These are phyloP conservation scores for Leptinotarsa tumamoca DNA, from an alignment of 2,888 invertebrate genomes.

Conservation along the genomic window DNA sequence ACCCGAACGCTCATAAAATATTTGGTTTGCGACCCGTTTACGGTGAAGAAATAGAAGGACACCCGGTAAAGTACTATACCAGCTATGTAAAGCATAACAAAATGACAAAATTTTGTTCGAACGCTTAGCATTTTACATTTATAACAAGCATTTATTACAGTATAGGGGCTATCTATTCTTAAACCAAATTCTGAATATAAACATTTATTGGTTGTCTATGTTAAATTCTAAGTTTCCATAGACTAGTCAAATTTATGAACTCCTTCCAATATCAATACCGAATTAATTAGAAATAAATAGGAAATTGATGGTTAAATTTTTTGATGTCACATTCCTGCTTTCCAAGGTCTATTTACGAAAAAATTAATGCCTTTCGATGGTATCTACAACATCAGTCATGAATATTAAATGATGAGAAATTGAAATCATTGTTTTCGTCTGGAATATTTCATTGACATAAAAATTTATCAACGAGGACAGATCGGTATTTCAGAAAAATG, in stretches of 20 bases:
- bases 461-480: constrained; percentile 14
- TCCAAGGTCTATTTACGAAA: constrained; percentile 8
- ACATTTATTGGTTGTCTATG: background rate
- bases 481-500: constrained; percentile 1
- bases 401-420: constrained; percentile 18
- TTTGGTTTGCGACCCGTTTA: no score
- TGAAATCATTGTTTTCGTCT: constrained; percentile 11
- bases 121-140: no score
- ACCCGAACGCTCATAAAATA: no score
- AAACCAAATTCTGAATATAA: background rate
- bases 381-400: constrained; percentile 15
- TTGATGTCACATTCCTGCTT: constrained; percentile 13
- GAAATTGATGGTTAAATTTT: background rate
- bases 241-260: background rate
- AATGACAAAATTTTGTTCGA: no score
- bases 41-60: no score
- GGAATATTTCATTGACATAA: constrained; percentile 11
- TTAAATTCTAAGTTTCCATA: background rate
- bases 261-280: background rate
- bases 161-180: no score
- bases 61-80: no score
- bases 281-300: constrained; percentile 7
- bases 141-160: no score
- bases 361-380: constrained; percentile 8
- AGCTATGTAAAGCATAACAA: no score